Conservation (phyloP, 2,113 vertebrate genomes). For the Pterocles burchelli region DNA sequence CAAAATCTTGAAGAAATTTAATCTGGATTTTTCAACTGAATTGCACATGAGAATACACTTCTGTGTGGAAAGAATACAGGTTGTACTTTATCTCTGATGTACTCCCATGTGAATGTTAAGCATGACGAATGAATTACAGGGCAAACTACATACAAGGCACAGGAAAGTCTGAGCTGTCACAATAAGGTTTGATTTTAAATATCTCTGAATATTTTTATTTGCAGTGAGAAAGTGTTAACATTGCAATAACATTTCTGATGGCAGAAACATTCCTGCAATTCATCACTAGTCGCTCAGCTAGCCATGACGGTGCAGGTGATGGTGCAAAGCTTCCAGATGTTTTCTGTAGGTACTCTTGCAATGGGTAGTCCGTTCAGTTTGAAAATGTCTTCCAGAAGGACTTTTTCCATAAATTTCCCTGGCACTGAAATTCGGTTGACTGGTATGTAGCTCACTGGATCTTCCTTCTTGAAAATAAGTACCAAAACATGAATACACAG, state of each 20-base stretch:
- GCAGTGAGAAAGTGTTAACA: not conserved
- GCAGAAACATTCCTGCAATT: not conserved
- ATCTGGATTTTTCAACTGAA: not conserved
- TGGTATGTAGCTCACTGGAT: not conserved
- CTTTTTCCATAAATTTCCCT: not conserved
- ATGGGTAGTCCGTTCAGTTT: not conserved
- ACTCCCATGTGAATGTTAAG: not conserved
- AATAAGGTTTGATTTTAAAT: not conserved
- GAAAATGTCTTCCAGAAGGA: not conserved
- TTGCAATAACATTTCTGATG: not conserved
- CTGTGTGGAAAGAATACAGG: not conserved
- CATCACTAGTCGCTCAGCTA: not conserved
- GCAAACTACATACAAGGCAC: not conserved
- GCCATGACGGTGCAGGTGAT: not conserved
- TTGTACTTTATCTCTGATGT: not conserved
- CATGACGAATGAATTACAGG: not conserved
- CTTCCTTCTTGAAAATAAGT: not conserved
- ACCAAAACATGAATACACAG: not conserved
- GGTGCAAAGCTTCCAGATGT: not conserved
- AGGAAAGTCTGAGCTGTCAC: not conserved
- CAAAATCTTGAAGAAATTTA: not conserved
- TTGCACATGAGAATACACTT: not conserved
- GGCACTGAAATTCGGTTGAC: not conserved
- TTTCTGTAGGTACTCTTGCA: not conserved
- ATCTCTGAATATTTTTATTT: not conserved